These are phyloP conservation scores for Acanthosepion esculentum DNA, from an alignment of 2,888 invertebrate species.

Conservation along the genomic window DNA sequence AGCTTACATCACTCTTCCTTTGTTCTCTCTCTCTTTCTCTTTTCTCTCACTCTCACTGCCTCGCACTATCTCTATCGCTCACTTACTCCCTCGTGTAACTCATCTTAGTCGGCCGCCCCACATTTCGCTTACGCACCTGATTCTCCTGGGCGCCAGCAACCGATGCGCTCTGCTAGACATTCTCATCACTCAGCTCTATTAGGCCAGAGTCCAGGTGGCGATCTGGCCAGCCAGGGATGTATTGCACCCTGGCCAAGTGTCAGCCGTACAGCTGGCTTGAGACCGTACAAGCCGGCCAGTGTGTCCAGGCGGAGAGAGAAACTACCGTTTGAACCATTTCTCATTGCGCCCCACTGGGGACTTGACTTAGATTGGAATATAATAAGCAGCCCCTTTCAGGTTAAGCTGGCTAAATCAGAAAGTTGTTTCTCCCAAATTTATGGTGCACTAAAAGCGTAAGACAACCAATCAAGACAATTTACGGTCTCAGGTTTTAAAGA, in stretches of 20 bases:
- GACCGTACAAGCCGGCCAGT: background rate
- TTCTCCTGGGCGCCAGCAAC: background rate
- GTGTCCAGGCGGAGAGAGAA: background rate
- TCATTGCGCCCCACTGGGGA: background rate
- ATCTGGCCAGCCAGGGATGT: conserved; percentile 21
- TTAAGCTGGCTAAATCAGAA: background rate
- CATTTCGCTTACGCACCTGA: background rate
- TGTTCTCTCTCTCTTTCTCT: background rate
- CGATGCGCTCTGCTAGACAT: background rate
- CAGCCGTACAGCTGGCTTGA: background rate
- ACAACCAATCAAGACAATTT: conserved; percentile 23
- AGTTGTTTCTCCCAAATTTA: conserved; percentile 21
- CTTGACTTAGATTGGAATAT: conserved; percentile 4
- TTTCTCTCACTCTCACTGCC: background rate
- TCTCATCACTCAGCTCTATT: conserved; percentile 33
- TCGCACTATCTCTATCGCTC: background rate
- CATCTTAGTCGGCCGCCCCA: background rate
- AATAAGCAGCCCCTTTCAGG: conserved; percentile 33
- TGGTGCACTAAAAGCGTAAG: conserved; percentile 23
- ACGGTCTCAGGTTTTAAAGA: background rate
- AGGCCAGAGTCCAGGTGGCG: conserved; percentile 33
- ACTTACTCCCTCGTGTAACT: background rate
- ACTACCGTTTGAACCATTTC: conserved; percentile 21
- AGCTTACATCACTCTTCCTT: background rate
- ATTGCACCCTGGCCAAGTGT: conserved; percentile 33